Evolutionary conservation across 53 echinoderm and acorn worm genomes (phyloP).

Genomic region (Holothuria leucospilota): DNA sequence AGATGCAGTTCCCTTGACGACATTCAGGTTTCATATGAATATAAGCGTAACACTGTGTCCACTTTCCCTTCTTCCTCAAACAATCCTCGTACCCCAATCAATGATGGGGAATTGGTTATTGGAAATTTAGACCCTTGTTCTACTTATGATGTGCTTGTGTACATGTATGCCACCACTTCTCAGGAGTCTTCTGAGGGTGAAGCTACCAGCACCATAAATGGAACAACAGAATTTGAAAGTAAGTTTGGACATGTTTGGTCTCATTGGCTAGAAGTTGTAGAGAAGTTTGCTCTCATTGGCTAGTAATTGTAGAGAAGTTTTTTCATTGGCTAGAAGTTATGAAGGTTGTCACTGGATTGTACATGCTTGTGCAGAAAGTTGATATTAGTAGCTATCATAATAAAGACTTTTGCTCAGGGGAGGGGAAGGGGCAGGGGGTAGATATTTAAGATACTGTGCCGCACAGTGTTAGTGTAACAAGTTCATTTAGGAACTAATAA

Average conservation of each 20-base stretch:
- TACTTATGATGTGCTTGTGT: neutral
- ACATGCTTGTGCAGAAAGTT: no score
- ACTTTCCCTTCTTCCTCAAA: neutral
- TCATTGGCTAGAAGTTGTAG: no score
- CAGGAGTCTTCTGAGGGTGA: neutral
- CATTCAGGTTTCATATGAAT: conserved; percentile 9
- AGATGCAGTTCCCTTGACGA: conserved; percentile 42
- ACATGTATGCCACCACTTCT: conserved; percentile 13
- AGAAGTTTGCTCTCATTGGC: no score
- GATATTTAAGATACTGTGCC: no score
- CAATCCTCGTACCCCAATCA: neutral
- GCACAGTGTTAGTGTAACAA: no score
- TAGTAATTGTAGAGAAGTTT: no score
- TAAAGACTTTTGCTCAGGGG: no score
- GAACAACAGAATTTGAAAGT: conserved; percentile 25
- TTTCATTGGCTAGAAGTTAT: no score
- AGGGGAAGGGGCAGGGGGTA: no score
- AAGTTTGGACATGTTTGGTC: neutral
- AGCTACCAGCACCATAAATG: neutral
- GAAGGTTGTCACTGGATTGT: no score
- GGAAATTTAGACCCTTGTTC: conserved; percentile 1
- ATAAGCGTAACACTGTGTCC: neutral
- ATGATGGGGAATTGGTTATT: conserved; percentile 18
- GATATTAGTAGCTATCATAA: no score
- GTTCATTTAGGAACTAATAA: no score